These are phyloP conservation scores for Acridotheres tristis DNA, from an alignment of 2,797 vertebrate genomes.

Conservation along the genomic window DNA sequence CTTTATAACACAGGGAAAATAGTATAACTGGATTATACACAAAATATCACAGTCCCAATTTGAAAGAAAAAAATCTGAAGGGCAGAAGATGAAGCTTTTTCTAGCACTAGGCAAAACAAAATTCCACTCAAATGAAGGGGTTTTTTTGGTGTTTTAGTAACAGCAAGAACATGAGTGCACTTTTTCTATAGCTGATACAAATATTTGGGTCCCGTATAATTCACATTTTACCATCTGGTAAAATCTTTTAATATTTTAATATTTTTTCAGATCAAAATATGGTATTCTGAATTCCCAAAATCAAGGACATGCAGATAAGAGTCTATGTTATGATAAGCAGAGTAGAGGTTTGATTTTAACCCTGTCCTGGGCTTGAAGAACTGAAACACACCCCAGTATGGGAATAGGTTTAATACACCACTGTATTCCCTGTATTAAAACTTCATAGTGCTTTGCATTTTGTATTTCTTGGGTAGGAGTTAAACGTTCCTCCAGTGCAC, in stretches of 20 bases:
- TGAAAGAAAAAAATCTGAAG: neutral
- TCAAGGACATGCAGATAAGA: neutral
- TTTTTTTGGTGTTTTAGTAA: neutral
- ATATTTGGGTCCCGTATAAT: neutral
- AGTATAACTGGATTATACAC: neutral
- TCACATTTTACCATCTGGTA: neutral
- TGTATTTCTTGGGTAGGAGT: neutral
- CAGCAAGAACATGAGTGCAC: neutral
- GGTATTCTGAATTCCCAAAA: neutral
- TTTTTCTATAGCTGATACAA: neutral
- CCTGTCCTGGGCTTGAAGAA: neutral
- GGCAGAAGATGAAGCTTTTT: neutral
- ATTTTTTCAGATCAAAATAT: neutral
- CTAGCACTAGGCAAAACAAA: neutral
- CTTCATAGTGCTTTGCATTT: neutral
- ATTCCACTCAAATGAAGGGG: neutral
- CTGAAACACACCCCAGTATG: neutral
- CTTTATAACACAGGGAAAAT: neutral
- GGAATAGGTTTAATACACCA: neutral
- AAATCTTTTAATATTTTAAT: neutral
- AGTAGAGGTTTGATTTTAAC: neutral
- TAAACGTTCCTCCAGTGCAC: neutral
- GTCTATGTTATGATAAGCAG: neutral
- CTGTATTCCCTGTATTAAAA: neutral
- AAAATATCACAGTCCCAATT: neutral